phyloP scores from a whole-genome alignment of 2,888 invertebrate species.

The Oxytorus armatus region DNA sequence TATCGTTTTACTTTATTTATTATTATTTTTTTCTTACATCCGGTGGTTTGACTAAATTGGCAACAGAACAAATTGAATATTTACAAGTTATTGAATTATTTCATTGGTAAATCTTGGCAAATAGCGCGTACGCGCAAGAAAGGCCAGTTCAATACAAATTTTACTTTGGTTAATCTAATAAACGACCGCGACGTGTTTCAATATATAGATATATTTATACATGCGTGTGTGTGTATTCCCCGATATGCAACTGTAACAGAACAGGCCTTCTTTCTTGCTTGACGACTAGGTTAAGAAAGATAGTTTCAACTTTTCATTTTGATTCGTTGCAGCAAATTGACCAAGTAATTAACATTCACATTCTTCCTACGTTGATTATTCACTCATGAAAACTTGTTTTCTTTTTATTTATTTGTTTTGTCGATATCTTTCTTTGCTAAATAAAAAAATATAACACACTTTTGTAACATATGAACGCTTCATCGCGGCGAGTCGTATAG shows the following conservation, averaged over 20 bases:
- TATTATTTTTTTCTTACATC: not conserved
- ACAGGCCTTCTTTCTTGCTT: not conserved
- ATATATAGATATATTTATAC: constrained; percentile 1
- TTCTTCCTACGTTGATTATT: not conserved
- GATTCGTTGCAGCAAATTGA: not conserved
- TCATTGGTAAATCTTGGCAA: not conserved
- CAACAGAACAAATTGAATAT: not conserved
- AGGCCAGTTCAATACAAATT: not conserved
- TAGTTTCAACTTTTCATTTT: not conserved
- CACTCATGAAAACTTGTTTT: not conserved
- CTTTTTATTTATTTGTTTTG: not conserved
- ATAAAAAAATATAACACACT: constrained; percentile 18
- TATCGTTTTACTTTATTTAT: constrained; percentile 8
- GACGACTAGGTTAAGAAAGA: constrained; percentile 38
- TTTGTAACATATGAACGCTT: not conserved
- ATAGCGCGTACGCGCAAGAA: not conserved
- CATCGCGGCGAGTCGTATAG: no score
- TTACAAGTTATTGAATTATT: not conserved
- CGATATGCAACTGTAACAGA: not conserved
- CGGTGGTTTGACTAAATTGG: not conserved
- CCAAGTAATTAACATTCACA: not conserved
- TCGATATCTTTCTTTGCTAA: not conserved
- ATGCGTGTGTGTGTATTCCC: not conserved
- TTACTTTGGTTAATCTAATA: constrained; percentile 23
- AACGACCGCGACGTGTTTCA: constrained; percentile 8